A percentile compares a stretch with the other conserved stretches of the same genome.
phyloP scores from a whole-genome alignment of 2,113 vertebrate genomes.

The Odocoileus virginianus region DNA sequence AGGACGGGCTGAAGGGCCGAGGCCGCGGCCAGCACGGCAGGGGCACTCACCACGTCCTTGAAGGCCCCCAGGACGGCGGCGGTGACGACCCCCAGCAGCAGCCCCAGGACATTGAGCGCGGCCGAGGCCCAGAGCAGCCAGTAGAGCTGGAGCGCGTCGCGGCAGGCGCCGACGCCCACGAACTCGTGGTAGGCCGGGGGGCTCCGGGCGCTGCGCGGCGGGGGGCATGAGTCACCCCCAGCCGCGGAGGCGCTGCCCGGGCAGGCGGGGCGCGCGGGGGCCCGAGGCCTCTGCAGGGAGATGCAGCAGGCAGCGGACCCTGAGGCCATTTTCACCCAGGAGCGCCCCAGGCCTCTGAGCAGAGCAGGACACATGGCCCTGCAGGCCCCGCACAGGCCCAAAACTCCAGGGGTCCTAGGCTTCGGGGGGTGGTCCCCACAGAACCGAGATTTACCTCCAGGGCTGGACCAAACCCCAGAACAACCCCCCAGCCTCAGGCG shows the following conservation, averaged over 20 bases:
- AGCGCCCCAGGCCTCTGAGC: background rate
- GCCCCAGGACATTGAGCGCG: constrained; percentile 86
- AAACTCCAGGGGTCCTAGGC: background rate
- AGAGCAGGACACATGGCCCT: background rate
- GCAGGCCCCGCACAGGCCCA: fast-evolving
- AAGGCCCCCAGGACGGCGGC: constrained; percentile 94
- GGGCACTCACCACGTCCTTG: constrained; percentile 89
- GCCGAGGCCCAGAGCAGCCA: constrained; percentile 92
- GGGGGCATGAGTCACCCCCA: background rate
- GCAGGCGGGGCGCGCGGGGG: fast-evolving
- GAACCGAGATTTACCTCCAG: background rate
- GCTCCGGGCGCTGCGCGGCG: constrained; percentile 78
- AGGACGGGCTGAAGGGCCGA: background rate
- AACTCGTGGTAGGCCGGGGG: constrained; percentile 87
- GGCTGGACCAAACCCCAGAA: background rate
- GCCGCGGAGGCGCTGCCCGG: fast-evolving
- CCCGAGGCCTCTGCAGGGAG: background rate
- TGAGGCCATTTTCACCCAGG: background rate
- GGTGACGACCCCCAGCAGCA: constrained; percentile 90
- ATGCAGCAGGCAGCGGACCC: background rate
- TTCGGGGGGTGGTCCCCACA: background rate
- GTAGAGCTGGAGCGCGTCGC: constrained; percentile 90
- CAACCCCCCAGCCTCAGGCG: background rate
- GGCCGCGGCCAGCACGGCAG: background rate
- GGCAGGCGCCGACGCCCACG: constrained; percentile 87